Evolutionary conservation across 1,140 invertebrate species (phyloP), one percentile per base, ranked within the genome.

Genomic region (Drosophila fuyamai): DNA sequence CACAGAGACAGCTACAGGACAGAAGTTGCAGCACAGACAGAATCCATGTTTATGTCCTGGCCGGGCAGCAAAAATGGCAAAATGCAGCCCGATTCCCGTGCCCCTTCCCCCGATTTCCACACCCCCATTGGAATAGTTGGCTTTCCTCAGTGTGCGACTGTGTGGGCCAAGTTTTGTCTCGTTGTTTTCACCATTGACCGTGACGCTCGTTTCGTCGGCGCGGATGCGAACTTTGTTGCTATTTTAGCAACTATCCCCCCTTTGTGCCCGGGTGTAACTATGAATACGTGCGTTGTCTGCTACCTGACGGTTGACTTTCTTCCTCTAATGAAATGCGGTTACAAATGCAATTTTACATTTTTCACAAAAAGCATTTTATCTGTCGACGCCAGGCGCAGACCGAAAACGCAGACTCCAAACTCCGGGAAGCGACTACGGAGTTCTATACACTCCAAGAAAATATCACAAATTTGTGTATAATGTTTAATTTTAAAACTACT

Each of bases 271-370:
- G 8, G 23, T 57, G 27, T 51, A n/a, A 12, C 65, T 43, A 47
- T 44, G 56, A 48, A 40, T 66, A 76, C 73, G 73, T 70, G 71
- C 46, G 81, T 65, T 58, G 67, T 62, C 59, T 78, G 53, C 74
- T 79, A 88, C 82, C 82, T 85, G 83, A 82, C 56, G 82, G 75
- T 88, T 88, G 83, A 86, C 83, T 86, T 86, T 86, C 83, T 86
- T 86, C 70, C 83, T 88, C 83, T 86, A 86, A 86, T 86, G 83
- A 86, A 86, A 86, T 86, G 83, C 83, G 83, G 83, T 83, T 83
- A 83, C 83, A 88, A 86, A 86, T 88, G 83, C 83, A 86, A 86
- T 86, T 86, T 86, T 83, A 86, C 79, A 86, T 86, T 86, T 86
- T 83, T 79, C 76, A 88, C 65, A 72, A 88, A 86, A 88, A 77